Conservation (phyloP, 92 coral and sea anemone species). For the Zoanthus gigantus region DNA sequence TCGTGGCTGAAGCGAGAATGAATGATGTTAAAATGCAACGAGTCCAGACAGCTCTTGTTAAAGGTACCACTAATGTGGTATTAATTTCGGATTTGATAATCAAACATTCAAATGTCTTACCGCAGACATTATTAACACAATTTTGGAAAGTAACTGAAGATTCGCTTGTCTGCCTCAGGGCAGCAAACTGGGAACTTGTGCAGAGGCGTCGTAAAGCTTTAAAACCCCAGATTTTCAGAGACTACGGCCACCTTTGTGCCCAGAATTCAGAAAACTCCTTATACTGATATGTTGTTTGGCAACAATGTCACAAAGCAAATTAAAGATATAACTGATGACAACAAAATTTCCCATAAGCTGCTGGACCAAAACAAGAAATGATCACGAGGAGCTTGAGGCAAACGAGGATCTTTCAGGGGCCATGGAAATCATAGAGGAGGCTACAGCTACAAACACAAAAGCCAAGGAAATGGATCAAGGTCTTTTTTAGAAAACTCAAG, state of each 20-base stretch:
- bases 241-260: slow-evolving; percentile 38
- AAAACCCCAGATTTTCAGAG: slow-evolving; percentile 41
- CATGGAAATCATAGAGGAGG: background rate
- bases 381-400: background rate
- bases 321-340: slow-evolving; percentile 33
- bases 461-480: slow-evolving; percentile 16
- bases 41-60: slow-evolving; percentile 54
- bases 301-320: slow-evolving; percentile 27
- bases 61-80: slow-evolving; percentile 57
- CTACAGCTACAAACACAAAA: background rate
- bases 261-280: slow-evolving; percentile 11
- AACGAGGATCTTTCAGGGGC: slow-evolving; percentile 8
- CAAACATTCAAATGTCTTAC: background rate
- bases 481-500: slow-evolving; percentile 49
- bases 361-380: slow-evolving; percentile 25
- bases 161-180: slow-evolving; percentile 47
- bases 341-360: slow-evolving; percentile 35
- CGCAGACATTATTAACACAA: background rate
- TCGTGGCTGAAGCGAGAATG: slow-evolving; percentile 46
- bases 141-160: slow-evolving; percentile 17
- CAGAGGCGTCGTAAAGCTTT: slow-evolving; percentile 38
- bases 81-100: slow-evolving; percentile 46
- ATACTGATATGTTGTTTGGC: background rate
- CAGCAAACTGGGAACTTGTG: slow-evolving; percentile 56
- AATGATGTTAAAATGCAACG: slow-evolving; percentile 56